Conservation (phyloP, 1,140 invertebrate genomes). For the Nasonia vitripennis region DNA sequence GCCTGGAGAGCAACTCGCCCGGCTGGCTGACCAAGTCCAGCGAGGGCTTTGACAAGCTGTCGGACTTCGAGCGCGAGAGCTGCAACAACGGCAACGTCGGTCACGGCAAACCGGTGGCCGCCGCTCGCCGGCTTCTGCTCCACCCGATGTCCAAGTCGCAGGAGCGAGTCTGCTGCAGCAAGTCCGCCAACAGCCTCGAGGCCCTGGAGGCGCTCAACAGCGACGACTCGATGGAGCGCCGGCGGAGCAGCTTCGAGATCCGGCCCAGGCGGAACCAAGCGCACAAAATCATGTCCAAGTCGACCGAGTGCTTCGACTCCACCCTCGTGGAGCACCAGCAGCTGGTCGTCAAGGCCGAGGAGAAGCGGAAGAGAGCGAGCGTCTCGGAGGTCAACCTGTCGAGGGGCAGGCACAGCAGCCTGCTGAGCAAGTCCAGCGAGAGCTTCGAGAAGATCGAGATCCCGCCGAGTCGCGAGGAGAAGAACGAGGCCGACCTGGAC, state of each 20-base stretch:
- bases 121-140: constrained; percentile 54
- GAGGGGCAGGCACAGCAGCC: not conserved
- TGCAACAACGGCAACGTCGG: too few relatives aligned
- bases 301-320: constrained; percentile 69
- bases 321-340: constrained; percentile 54
- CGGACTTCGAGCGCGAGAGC: constrained; percentile 55
- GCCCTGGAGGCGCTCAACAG: constrained; percentile 61
- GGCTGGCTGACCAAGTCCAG: constrained; percentile 67
- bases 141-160: constrained; percentile 61
- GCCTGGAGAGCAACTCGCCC: constrained; percentile 60
- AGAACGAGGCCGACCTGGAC: not conserved
- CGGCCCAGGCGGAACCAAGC: constrained; percentile 46
- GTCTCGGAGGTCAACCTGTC: constrained; percentile 68
- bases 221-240: constrained; percentile 67
- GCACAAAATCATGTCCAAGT: constrained; percentile 68
- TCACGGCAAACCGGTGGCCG: constrained; percentile 57
- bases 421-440: constrained; percentile 62
- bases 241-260: constrained; percentile 66
- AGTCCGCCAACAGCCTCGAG: constrained; percentile 69
- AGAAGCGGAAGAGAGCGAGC: constrained; percentile 67
- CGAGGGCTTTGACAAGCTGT: constrained; percentile 65
- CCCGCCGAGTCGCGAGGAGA: constrained; percentile 41
- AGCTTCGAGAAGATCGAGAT: constrained; percentile 65
- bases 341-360: constrained; percentile 43
- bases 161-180: constrained; percentile 62